A percentile compares a stretch with the other conserved stretches of the same genome.
Conservation (phyloP, 2,797 vertebrate species). For the Hemitrygon akajei region DNA sequence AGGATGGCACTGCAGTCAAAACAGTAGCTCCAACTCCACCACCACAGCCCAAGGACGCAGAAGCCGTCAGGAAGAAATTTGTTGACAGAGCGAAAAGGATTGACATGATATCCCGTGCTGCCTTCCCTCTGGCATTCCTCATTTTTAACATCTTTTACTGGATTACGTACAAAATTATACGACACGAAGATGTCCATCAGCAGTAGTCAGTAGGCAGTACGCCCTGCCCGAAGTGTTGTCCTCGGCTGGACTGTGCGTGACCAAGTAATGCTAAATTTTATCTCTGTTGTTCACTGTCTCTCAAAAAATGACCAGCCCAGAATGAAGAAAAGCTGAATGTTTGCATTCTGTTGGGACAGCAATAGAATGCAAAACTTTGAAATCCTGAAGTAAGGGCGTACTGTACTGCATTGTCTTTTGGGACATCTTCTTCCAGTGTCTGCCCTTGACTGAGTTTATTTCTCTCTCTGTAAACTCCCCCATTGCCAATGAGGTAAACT, state of each 20-base stretch:
- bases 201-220: constrained; percentile 56
- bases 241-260: constrained; percentile 17
- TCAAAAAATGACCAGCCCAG: constrained; percentile 27
- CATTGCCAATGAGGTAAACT: constrained; percentile 15
- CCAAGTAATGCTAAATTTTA: constrained; percentile 30
- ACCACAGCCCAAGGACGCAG: constrained; percentile 71
- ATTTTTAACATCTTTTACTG: constrained; percentile 99
- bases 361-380: constrained; percentile 20
- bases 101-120: constrained; percentile 91
- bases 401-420: not conserved
- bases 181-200: constrained; percentile 82
- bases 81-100: constrained; percentile 96
- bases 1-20: constrained; percentile 78
- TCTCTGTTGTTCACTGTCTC: constrained; percentile 32
- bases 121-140: constrained; percentile 92
- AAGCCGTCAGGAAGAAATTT: constrained; percentile 88
- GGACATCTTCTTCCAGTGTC: constrained; percentile 33
- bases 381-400: not conserved
- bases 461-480: not conserved
- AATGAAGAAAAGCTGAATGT: constrained; percentile 21
- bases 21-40: constrained; percentile 58
- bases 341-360: constrained; percentile 16
- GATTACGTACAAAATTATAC: constrained; percentile 99
- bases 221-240: constrained; percentile 20
- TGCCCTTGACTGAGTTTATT: constrained; percentile 10